phyloP scores from a whole-genome alignment of 64 coral and sea anemone genomes.

The Astreopora myriophthalma region DNA sequence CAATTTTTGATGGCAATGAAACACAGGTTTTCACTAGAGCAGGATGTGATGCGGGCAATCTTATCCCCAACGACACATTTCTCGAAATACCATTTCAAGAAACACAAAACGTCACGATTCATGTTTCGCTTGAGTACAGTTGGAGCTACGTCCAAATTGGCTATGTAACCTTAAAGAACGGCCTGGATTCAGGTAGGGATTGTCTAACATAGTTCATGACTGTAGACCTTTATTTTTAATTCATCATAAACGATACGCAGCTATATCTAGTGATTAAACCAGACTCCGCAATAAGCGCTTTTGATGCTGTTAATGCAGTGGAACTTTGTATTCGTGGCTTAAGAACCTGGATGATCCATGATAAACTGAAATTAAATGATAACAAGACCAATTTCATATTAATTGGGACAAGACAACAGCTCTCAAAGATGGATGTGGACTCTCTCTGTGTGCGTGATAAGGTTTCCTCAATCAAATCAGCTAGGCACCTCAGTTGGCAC shows the following conservation, averaged over 20 bases:
- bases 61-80: background rate
- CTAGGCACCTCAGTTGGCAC: no score
- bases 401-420: no score
- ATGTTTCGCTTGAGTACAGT: background rate
- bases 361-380: background rate
- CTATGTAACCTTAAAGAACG: no score
- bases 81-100: background rate
- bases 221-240: no score
- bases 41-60: background rate
- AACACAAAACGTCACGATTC: background rate
- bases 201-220: no score
- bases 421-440: no score
- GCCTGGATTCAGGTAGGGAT: no score
- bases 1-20: background rate
- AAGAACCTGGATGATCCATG: background rate
- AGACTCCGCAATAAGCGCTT: background rate
- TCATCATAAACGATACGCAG: constrained; percentile 2
- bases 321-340: background rate
- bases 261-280: background rate
- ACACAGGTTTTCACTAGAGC: background rate
- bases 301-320: background rate
- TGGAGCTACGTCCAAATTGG: background rate
- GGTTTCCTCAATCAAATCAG: no score
- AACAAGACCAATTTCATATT: background rate
- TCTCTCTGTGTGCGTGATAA: no score